Evolutionary conservation across 2,797 vertebrate species (phyloP).

Genomic region (Eospalax fontanierii): DNA sequence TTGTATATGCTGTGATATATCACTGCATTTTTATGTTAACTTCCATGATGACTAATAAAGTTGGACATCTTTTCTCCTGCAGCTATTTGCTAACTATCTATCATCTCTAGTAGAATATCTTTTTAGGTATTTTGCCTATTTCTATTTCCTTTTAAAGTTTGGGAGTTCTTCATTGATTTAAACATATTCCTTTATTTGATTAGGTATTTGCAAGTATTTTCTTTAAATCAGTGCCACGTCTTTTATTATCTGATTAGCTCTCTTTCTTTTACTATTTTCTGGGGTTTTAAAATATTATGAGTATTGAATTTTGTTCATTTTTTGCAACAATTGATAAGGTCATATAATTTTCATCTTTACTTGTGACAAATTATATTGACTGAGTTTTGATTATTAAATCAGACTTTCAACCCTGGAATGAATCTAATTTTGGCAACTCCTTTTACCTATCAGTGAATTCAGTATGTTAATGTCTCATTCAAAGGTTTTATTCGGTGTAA

Average conservation of each 20-base stretch:
- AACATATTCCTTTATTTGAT: background rate
- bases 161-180: background rate
- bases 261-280: background rate
- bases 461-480: background rate
- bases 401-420: background rate
- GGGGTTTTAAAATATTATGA: background rate
- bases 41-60: background rate
- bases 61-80: background rate
- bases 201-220: background rate
- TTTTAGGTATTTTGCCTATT: background rate
- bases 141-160: background rate
- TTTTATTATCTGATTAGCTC: background rate
- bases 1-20: background rate
- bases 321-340: background rate
- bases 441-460: background rate
- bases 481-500: too few species aligned
- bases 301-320: background rate
- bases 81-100: background rate
- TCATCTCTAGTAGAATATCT: background rate
- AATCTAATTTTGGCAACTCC: background rate
- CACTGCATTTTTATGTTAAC: constrained; percentile 11
- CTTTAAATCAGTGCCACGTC: constrained; percentile 5
- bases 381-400: background rate
- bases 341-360: constrained; percentile 5
- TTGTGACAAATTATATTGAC: background rate